Evolutionary conservation across 1,140 invertebrate genomes (phyloP).

Genomic region (Spodoptera litura): DNA sequence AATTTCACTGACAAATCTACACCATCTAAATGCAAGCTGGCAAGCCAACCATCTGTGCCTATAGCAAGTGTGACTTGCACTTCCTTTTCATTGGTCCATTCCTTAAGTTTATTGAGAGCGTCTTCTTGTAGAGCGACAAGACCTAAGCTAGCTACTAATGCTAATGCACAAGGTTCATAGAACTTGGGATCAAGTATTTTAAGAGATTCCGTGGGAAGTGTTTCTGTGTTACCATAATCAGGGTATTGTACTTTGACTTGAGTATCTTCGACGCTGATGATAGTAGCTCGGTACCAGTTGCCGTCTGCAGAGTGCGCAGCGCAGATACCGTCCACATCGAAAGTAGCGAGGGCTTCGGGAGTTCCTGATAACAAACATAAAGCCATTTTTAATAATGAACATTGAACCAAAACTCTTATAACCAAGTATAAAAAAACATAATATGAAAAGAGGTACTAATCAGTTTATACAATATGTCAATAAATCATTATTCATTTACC

Average conservation of each 20-base stretch:
- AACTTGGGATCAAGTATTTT: conserved; percentile 86
- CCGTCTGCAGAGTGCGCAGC: conserved; percentile 87
- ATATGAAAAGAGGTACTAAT: no score
- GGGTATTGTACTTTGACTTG: conserved; percentile 88
- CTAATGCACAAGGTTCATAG: conserved; percentile 84
- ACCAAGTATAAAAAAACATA: no score
- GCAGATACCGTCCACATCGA: conserved; percentile 85
- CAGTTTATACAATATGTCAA: no score
- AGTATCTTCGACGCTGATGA: conserved; percentile 81
- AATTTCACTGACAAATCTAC: conserved; percentile 75
- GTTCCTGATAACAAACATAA: conserved; percentile 58
- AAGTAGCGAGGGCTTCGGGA: conserved; percentile 67
- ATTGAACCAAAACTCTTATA: neutral
- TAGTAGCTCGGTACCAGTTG: conserved; percentile 90
- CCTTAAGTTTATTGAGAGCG: conserved; percentile 66
- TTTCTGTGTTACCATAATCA: conserved; percentile 92
- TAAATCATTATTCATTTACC: conserved; percentile 55
- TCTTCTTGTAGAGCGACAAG: conserved; percentile 71
- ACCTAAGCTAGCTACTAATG: conserved; percentile 83
- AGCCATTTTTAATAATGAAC: neutral
- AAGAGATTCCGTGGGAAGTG: conserved; percentile 81
- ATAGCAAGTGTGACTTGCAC: conserved; percentile 76
- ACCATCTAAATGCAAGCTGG: conserved; percentile 75
- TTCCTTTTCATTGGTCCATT: conserved; percentile 78
- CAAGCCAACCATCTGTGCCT: conserved; percentile 76